A percentile compares a stretch with the other conserved stretches of the same genome.
Conservation (phyloP, 2,113 vertebrate genomes). For the Jaculus jaculus region DNA sequence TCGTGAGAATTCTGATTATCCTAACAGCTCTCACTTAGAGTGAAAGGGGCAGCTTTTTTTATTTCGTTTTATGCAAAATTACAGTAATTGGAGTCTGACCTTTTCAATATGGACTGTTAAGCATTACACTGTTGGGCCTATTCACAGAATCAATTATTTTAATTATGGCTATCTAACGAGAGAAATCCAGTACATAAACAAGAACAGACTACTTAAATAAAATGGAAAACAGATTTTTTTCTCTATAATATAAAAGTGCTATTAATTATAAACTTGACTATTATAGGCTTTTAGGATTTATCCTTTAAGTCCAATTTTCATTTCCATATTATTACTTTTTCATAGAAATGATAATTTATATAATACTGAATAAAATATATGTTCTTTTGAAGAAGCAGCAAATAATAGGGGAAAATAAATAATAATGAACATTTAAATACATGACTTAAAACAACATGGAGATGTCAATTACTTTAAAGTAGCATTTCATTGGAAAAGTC, state of each 20-base stretch:
- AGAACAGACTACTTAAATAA: conserved; percentile 80
- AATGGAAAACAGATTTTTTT: conserved; percentile 72
- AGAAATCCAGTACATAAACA: conserved; percentile 77
- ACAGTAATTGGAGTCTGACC: conserved; percentile 84
- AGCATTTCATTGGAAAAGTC: neutral
- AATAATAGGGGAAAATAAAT: conserved; percentile 19
- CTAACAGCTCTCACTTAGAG: conserved; percentile 75
- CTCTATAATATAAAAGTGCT: conserved; percentile 52
- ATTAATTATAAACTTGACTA: conserved; percentile 68
- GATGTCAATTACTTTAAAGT: neutral
- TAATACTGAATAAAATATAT: conserved; percentile 20
- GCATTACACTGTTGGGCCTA: conserved; percentile 73
- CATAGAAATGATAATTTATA: conserved; percentile 61
- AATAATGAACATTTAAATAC: conserved; percentile 18
- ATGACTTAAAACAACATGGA: neutral
- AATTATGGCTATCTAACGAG: conserved; percentile 82
- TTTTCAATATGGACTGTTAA: conserved; percentile 81
- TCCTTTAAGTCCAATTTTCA: conserved; percentile 74
- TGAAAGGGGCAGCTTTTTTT: conserved; percentile 76
- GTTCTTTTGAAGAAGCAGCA: neutral
- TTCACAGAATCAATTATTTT: conserved; percentile 84
- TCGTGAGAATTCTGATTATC: conserved; percentile 77
- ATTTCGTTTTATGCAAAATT: conserved; percentile 84
- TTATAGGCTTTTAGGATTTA: conserved; percentile 54
- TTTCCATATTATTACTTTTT: conserved; percentile 66